Evolutionary conservation across 1,140 invertebrate species (phyloP), one percentile per base, ranked within the genome.

Genomic region (Drosophila kurseongensis): DNA sequence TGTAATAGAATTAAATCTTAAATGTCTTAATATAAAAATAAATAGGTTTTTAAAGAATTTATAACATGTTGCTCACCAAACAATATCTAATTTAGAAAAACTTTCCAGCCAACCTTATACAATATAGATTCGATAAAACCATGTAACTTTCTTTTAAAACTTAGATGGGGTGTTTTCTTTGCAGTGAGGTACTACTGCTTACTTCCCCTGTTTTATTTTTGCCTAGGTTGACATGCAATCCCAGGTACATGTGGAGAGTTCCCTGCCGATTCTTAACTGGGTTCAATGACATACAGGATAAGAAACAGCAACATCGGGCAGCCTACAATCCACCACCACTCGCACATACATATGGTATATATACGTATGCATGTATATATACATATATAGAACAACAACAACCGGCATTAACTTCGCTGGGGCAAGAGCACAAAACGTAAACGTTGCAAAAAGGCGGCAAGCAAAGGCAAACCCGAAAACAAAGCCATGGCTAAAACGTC

Each of bases 271-370:
- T 81, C 75, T 79, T 76, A 72, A 61, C 80, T 48, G 85, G 55
- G 83, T 86, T 86, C 83, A 88, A 83, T 69, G 83, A 88, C 84
- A 89, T 71, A 79, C 84, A 88, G 83, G 82, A 86, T 86, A 86
- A 84, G 77, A 73, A 78, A 81, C 60, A 80, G 47, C 68, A 61
- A 54, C 44, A 58, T 51, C 47, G 58, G 52, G 54, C 65, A 47
- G 67, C 56, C 57, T 67, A 56, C 48, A 23, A 52, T 36, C 76
- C 66, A 75, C 76, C 36, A 62, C 69, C 66, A 74, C 68, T 57
- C 16, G 23, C 52, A 67, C 40, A 61, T 32, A 47, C 27, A 48
- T 27, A 67, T 7, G 44, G 35, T 57, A 73, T 12, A 14, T 27
- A 57, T 5, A 40, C 10, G 9, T 38, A 55, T 29, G 13, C 29